Conservation (phyloP, 2,113 vertebrate genomes). For the Pycnonotus jocosus region DNA sequence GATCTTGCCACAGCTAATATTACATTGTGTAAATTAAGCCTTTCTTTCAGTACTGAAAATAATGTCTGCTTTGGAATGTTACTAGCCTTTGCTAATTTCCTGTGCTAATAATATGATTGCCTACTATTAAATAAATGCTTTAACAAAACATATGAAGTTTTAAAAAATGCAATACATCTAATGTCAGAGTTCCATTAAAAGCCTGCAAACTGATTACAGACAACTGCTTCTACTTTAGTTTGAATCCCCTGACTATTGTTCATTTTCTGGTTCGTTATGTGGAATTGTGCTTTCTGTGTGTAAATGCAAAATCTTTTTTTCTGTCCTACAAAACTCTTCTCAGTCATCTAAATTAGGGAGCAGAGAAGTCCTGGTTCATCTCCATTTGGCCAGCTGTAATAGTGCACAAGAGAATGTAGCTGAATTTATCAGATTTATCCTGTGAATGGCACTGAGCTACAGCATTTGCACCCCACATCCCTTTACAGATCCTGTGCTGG, state of each 20-base stretch:
- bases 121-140: not conserved
- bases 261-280: not conserved
- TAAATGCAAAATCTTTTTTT: not conserved
- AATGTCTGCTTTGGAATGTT: not conserved
- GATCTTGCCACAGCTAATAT: not conserved
- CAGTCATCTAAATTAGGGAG: not conserved
- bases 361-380: not conserved
- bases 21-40: not conserved
- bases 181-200: not conserved
- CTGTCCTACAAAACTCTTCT: not conserved
- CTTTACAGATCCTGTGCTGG: not conserved
- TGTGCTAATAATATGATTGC: not conserved
- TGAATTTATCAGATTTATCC: not conserved
- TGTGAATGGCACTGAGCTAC: not conserved
- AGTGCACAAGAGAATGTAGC: not conserved
- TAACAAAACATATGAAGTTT: not conserved
- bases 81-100: not conserved
- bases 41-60: not conserved
- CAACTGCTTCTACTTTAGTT: not conserved
- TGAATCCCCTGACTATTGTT: not conserved
- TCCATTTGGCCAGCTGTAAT: not conserved
- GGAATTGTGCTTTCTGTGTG: not conserved
- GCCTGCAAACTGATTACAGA: not conserved
- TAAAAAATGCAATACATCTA: not conserved
- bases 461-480: not conserved